These are phyloP conservation scores for Acipenser ruthenus DNA, from an alignment of 2,797 vertebrate genomes.

Conservation along the genomic window DNA sequence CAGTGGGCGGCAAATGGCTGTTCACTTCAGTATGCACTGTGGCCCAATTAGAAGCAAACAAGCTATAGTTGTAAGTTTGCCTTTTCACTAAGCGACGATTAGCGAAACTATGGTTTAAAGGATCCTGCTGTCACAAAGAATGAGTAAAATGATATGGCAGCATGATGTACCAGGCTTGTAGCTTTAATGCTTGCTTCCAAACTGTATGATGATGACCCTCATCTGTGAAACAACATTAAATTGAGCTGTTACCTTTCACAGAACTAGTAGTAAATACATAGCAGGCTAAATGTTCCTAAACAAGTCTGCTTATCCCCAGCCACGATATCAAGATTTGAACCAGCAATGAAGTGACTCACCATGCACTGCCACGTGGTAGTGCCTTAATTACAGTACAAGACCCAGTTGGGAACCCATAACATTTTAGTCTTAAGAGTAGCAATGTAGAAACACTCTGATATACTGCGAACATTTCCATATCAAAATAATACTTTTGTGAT, in stretches of 20 bases:
- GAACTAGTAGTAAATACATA: constrained; percentile 5
- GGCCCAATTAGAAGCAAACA: constrained; percentile 34
- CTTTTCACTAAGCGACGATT: constrained; percentile 21
- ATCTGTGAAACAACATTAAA: constrained; percentile 1
- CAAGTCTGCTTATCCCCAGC: not conserved
- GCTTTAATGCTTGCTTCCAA: constrained; percentile 4
- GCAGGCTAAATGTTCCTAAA: constrained; percentile 3
- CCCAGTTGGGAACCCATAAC: no score
- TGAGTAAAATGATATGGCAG: constrained; percentile 27
- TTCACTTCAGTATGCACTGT: constrained; percentile 37
- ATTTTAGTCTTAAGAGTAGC: no score
- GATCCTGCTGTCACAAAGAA: constrained; percentile 20
- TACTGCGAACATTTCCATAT: no score
- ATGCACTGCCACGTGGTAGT: no score
- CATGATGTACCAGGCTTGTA: constrained; percentile 38
- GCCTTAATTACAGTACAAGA: no score
- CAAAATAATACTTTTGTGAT: no score
- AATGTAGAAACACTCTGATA: no score
- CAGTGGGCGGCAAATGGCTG: constrained; percentile 42
- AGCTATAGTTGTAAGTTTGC: constrained; percentile 34
- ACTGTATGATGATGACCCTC: not conserved
- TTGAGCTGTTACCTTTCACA: constrained; percentile 2
- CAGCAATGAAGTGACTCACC: not conserved
- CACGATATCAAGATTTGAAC: not conserved
- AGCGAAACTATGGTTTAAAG: constrained; percentile 16